These are phyloP conservation scores for Leptothorax acervorum DNA, from an alignment of 2,888 invertebrate genomes.

Conservation along the genomic window DNA sequence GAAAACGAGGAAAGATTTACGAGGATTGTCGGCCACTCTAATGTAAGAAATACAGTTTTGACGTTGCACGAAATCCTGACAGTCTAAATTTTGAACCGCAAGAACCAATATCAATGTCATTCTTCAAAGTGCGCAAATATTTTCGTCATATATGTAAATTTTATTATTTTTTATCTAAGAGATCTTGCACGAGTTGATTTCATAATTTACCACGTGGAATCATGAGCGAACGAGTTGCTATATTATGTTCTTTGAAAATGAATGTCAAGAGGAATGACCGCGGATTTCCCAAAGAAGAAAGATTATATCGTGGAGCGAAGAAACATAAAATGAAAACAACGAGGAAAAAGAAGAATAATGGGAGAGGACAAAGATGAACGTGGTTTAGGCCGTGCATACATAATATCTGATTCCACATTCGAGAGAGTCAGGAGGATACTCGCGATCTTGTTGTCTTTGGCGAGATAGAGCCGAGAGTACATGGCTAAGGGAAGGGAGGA, in stretches of 20 bases:
- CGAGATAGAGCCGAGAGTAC: constrained; percentile 57
- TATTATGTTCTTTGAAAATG: constrained; percentile 63
- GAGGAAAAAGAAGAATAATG: constrained; percentile 57
- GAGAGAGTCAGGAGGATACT: constrained; percentile 68
- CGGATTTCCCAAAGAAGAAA: constrained; percentile 54
- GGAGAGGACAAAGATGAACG: constrained; percentile 51
- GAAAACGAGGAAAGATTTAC: constrained; percentile 13
- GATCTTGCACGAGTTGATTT: constrained; percentile 13
- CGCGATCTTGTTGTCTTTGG: constrained; percentile 72
- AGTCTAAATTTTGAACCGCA: not conserved
- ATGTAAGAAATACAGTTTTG: not conserved
- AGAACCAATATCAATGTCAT: not conserved
- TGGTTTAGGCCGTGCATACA: constrained; percentile 82
- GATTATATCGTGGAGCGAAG: constrained; percentile 48
- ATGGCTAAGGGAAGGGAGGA: constrained; percentile 63
- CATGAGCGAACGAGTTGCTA: constrained; percentile 33
- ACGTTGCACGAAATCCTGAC: not conserved
- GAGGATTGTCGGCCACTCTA: not conserved
- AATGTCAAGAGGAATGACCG: constrained; percentile 65
- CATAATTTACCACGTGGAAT: constrained; percentile 1
- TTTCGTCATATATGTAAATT: not conserved
- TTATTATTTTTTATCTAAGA: not conserved
- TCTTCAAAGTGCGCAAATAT: not conserved
- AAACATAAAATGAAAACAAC: constrained; percentile 62
- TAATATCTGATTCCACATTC: constrained; percentile 83